Base-by-base conservation (phyloP, 2,888 invertebrate species). In the Embidobia sp. region DNA sequence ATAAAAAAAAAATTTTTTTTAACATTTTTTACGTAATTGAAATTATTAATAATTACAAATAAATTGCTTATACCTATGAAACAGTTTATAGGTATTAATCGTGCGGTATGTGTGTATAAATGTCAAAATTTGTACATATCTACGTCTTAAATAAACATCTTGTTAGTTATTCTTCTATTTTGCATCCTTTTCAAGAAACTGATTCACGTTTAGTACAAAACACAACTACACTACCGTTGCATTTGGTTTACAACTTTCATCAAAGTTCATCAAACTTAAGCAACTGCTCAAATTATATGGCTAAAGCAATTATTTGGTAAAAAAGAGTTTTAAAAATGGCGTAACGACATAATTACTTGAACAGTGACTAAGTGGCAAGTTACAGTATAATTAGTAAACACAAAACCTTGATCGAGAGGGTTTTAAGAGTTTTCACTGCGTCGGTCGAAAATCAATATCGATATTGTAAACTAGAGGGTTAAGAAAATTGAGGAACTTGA, bases 381-480 rank as follows among this genome's bases (percentile, higher is more conserved):
- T 73, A 61, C 64, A 72, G 69, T 78, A 64, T 53, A 61, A 78
- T 76, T 78, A 76, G 37, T 59, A 69, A 64, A 63, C 51, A 61
- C 53, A 26, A 46, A 46, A 57, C 46, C 37, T 33, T 46, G 15
- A 59, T 53, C 42, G 42, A 44, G 18, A 66, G 31, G 11, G 31
- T 29, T 35, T 22, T 19, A 37, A 53, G 40, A 64, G 33, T 64
- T 64, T 51, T 16, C 33, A 11, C 22, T 19, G 8, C 13, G 33
- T 15, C 42, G 18, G 59, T 51, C 10, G 69, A 29, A 59, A 59
- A 69, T 59, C 59, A 27, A 69, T 69, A 19, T 10, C n/a, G 15
- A 26, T 16, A 55, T 40, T 37, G 35, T 27, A 29, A 29, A n/a
- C 4, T 2, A 8, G 4, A 8, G 22, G 7, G 31, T n/a, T 8